Conservation (phyloP, 2,113 vertebrate genomes). For the Bothrops jararaca region DNA sequence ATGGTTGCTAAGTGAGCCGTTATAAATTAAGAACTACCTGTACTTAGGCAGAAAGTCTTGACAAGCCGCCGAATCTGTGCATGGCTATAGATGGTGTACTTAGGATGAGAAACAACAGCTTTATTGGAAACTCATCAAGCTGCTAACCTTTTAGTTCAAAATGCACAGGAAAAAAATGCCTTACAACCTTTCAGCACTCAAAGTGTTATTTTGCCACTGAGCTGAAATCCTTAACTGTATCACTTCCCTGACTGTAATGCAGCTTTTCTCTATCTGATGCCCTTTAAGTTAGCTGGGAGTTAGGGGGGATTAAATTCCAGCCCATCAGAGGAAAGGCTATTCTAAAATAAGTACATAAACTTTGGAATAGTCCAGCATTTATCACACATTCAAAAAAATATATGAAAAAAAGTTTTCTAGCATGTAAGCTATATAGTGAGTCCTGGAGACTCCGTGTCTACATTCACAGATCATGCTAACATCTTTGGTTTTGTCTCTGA, state of each 20-base stretch:
- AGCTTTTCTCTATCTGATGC: background rate
- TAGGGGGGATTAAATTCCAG: background rate
- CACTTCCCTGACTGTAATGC: background rate
- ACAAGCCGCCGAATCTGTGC: background rate
- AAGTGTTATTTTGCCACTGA: background rate
- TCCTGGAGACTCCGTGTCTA: background rate
- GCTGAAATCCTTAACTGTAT: background rate
- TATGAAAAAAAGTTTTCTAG: background rate
- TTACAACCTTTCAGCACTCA: background rate
- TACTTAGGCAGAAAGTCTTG: background rate
- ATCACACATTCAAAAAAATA: background rate
- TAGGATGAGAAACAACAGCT: background rate
- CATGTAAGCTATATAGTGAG: background rate
- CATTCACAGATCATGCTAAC: background rate
- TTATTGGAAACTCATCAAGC: background rate
- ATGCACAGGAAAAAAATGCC: background rate
- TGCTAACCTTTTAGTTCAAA: background rate
- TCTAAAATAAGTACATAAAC: background rate
- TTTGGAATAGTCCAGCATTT: background rate
- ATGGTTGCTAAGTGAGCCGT: background rate
- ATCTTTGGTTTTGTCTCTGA: background rate
- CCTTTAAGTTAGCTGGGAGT: background rate
- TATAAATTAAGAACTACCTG: background rate
- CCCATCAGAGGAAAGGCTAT: background rate
- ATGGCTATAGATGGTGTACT: background rate